Evolutionary conservation across 2,888 invertebrate species (phyloP), one percentile per base, ranked within the genome.

Genomic region (Phlogophora meticulosa): DNA sequence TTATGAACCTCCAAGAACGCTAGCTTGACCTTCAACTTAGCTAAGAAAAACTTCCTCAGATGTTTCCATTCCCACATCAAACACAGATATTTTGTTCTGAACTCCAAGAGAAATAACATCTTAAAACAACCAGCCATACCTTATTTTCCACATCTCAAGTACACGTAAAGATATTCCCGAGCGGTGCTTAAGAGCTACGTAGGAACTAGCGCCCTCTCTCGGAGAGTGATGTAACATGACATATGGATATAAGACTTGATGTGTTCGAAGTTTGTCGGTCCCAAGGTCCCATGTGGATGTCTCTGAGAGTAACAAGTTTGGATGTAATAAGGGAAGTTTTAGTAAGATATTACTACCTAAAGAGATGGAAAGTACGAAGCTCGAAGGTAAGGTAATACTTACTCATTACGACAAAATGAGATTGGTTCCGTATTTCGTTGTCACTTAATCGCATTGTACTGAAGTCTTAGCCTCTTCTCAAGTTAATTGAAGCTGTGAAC

Each of bases 61-160:
- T 11, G 15, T 49, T 51, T 48, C 24, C 15, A 53, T 65, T 34
- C 10, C 22, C 7, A 28, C 56, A 40, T 66, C 66, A 56, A 56
- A 48, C 13, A 28, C 51, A 42, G 22, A 42, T 17, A 64, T 46
- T 40, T 34, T 20, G 46, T 40, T 40, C 38, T 40, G 2, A 7
- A 17, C 42, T 45, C 28, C 28, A 53, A 34, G 32, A 55, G 15
- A 55, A 69, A 61, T 69, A 59, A 40, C 7, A 48, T 69, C 28
- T 28, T 53, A 17, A 13, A 53, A 49, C 15, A 69, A 38, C 40
- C 40, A 20, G n/a, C 42, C 10, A 2, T 36, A 15, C 7, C 10
- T 17, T 70, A 51, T 70, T 70, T 51, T 43, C 13, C 28, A 15
- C n/a, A 43, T 24, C 62, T 70, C 69, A 70, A 22, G 7, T 38